A percentile compares a stretch with the other conserved stretches of the same genome.
These are phyloP conservation scores for Liasis olivaceus DNA, from an alignment of 2,797 vertebrate species.

Conservation along the genomic window DNA sequence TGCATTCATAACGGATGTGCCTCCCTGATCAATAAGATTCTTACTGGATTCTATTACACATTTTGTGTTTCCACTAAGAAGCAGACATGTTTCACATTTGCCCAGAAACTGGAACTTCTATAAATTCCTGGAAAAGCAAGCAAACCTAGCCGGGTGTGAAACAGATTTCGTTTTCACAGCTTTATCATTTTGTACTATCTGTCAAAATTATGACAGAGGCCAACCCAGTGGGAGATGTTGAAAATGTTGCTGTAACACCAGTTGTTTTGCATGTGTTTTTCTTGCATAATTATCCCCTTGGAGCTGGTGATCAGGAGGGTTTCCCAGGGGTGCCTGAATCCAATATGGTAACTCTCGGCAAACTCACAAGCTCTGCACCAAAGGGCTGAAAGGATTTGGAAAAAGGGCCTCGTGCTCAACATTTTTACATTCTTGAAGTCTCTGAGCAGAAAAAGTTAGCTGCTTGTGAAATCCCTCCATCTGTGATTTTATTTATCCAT, in stretches of 20 bases:
- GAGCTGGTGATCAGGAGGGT: background rate
- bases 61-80: slow-evolving; percentile 37
- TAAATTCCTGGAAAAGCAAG: slow-evolving; percentile 8
- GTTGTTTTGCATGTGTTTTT: slow-evolving; percentile 4
- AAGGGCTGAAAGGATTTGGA: slow-evolving; percentile 13
- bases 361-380: slow-evolving; percentile 36
- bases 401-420: slow-evolving; percentile 64
- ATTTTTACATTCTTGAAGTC: slow-evolving; percentile 62
- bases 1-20: background rate
- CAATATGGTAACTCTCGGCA: slow-evolving; percentile 64
- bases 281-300: background rate
- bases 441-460: slow-evolving; percentile 60
- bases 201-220: slow-evolving; percentile 9
- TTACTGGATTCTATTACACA: slow-evolving; percentile 33
- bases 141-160: slow-evolving; percentile 8
- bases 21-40: background rate
- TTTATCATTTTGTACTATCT: slow-evolving; percentile 2
- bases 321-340: slow-evolving; percentile 19
- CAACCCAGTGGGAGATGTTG: fast-evolving
- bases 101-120: background rate
- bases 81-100: background rate
- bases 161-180: background rate
- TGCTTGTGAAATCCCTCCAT: slow-evolving; percentile 70
- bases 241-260: slow-evolving; percentile 16
- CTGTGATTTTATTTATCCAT: slow-evolving; percentile 73